Conservation (phyloP, 2,888 invertebrate species). For the Meteorus colon region DNA sequence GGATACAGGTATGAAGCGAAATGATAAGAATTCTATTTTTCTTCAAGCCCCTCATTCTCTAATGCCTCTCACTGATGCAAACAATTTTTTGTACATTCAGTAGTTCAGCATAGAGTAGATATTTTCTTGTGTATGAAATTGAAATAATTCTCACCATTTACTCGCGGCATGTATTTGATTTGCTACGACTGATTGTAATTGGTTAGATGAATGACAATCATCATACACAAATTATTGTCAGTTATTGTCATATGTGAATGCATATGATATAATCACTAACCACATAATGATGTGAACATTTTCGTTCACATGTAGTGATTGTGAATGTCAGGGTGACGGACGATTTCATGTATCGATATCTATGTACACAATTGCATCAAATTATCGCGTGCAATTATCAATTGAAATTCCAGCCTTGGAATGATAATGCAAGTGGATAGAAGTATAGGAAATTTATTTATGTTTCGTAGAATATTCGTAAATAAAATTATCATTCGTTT, state of each 20-base stretch:
- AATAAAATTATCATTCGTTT: neutral
- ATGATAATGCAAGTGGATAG: neutral
- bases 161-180: neutral
- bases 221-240: conserved; percentile 10
- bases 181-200: neutral
- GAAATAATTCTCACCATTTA: neutral
- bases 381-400: neutral
- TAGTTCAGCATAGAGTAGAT: neutral
- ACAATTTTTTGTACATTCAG: neutral
- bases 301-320: neutral
- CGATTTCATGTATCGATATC: neutral
- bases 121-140: neutral
- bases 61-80: neutral
- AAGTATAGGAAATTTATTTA: neutral
- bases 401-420: neutral
- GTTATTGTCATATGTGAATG: neutral
- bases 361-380: neutral
- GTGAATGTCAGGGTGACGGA: conserved; percentile 8
- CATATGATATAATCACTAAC: neutral
- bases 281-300: neutral
- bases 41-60: neutral
- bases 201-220: conserved; percentile 27
- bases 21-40: neutral
- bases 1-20: conserved; percentile 73
- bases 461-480: neutral